These are phyloP conservation scores for Gari tellinella DNA, from an alignment of 2,888 invertebrate genomes.

Conservation along the genomic window DNA sequence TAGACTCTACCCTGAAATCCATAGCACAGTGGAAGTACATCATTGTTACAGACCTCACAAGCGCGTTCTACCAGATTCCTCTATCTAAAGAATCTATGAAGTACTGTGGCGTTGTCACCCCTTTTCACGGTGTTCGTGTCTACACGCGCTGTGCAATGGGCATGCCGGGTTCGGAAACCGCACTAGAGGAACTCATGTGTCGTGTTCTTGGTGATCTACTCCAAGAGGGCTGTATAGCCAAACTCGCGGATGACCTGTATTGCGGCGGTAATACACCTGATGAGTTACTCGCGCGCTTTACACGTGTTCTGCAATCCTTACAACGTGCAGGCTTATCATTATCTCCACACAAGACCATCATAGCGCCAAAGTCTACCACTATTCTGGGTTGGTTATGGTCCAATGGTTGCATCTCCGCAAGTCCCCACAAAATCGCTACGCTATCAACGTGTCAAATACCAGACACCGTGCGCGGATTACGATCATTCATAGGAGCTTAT, in stretches of 20 bases:
- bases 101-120: constrained; percentile 59
- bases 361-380: too few relatives aligned
- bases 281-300: constrained; percentile 41
- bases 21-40: constrained; percentile 63
- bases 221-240: constrained; percentile 47
- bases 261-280: constrained; percentile 50
- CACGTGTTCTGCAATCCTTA: constrained; percentile 43
- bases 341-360: constrained; percentile 49
- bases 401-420: too few relatives aligned
- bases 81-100: constrained; percentile 48
- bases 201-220: constrained; percentile 51
- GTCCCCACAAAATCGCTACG: too few relatives aligned
- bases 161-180: constrained; percentile 66
- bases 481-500: too few relatives aligned
- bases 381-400: too few relatives aligned
- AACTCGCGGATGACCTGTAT: constrained; percentile 60
- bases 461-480: too few relatives aligned
- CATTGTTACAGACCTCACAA: constrained; percentile 56
- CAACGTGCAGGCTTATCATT: constrained; percentile 32
- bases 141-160: constrained; percentile 63
- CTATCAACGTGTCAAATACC: too few relatives aligned
- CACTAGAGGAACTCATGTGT: constrained; percentile 55
- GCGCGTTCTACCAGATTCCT: constrained; percentile 63
- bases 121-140: constrained; percentile 53
- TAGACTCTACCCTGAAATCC: constrained; percentile 43